These are phyloP conservation scores for Muricea muricata DNA, from an alignment of 92 coral and sea anemone species.

Conservation along the genomic window DNA sequence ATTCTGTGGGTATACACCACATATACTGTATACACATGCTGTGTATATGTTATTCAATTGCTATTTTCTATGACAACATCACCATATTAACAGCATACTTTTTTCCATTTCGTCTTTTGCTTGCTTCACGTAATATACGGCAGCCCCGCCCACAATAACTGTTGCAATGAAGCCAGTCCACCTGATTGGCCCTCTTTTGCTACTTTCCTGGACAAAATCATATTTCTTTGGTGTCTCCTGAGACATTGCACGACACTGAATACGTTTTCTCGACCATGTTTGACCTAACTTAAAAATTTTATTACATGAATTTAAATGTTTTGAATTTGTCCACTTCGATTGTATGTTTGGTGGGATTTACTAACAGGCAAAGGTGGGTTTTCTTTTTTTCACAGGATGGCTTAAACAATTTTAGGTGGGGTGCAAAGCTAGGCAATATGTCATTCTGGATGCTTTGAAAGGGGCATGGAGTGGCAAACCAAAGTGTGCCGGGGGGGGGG, in stretches of 20 bases:
- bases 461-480: too few relatives aligned
- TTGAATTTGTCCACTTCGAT: too few relatives aligned
- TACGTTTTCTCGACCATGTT: background rate
- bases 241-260: background rate
- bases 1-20: too few relatives aligned
- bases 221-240: constrained; percentile 17
- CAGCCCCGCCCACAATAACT: constrained; percentile 87
- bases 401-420: too few relatives aligned
- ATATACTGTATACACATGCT: too few relatives aligned
- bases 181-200: constrained; percentile 88
- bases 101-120: constrained; percentile 86
- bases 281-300: background rate
- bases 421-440: too few relatives aligned
- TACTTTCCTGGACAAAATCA: constrained; percentile 43
- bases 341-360: too few relatives aligned
- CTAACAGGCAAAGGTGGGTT: too few relatives aligned
- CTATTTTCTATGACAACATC: background rate
- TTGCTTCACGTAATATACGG: constrained; percentile 81
- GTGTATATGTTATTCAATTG: too few relatives aligned
- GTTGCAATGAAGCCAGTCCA: constrained; percentile 85
- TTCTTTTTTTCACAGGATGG: too few relatives aligned
- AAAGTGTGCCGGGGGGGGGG: too few relatives aligned
- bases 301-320: background rate
- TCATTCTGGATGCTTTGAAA: too few relatives aligned
- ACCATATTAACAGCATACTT: constrained; percentile 46